Evolutionary conservation across 30 jellyfish, hydroid and myxozoan species (phyloP).

Genomic region (Cassiopea xamachana): DNA sequence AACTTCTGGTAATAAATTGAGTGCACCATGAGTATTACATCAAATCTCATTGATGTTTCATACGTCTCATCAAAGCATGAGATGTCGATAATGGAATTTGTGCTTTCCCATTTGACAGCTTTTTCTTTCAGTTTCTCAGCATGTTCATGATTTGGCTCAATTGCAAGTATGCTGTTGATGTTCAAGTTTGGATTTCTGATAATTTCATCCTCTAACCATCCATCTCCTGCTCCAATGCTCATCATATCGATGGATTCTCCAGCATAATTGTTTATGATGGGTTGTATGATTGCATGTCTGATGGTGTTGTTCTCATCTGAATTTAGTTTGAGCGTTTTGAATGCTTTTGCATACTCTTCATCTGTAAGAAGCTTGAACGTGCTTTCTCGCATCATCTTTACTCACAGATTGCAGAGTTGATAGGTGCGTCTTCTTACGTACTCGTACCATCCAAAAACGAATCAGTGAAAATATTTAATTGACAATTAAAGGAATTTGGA

Average conservation of each 20-base stretch:
- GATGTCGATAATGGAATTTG: neutral
- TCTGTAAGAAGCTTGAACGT: neutral
- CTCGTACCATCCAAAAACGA: no score
- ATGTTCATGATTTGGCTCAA: slow-evolving; percentile 55
- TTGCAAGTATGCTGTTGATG: slow-evolving; percentile 9
- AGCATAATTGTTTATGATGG: slow-evolving; percentile 3
- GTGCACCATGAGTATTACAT: slow-evolving; percentile 51
- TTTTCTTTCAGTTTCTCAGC: neutral
- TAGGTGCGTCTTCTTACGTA: no score
- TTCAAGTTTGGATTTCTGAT: slow-evolving; percentile 26
- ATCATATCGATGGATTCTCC: neutral
- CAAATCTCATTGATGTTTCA: slow-evolving; percentile 36
- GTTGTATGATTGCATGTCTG: slow-evolving; percentile 5
- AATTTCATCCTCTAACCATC: slow-evolving; percentile 41
- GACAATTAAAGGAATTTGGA: no score
- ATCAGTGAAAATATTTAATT: no score
- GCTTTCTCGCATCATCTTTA: neutral
- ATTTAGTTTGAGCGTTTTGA: neutral
- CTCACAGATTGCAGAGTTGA: no score
- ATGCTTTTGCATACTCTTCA: slow-evolving; percentile 25
- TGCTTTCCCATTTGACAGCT: slow-evolving; percentile 8
- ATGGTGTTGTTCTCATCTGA: slow-evolving; percentile 21
- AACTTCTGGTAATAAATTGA: slow-evolving; percentile 35
- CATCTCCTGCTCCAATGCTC: slow-evolving; percentile 54
- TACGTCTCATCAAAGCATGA: slow-evolving; percentile 24